Evolutionary conservation across 2,888 invertebrate species (phyloP).

Genomic region (Ormyrus labotus): DNA sequence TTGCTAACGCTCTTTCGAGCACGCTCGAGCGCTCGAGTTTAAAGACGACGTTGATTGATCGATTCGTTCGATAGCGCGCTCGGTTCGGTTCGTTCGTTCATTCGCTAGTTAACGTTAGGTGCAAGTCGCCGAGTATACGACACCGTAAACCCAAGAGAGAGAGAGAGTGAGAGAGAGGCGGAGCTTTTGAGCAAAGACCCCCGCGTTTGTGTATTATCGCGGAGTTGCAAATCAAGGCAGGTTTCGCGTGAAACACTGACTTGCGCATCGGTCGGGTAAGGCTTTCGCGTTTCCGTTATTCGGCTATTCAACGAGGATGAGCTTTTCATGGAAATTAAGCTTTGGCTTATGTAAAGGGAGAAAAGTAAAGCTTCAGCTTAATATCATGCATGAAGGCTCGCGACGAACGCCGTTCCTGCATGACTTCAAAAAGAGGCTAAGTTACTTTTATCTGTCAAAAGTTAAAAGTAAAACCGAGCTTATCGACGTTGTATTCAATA

Average conservation of each 20-base stretch:
- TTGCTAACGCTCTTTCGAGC: constrained; percentile 19
- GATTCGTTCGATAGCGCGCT: constrained; percentile 35
- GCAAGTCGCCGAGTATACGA: too few relatives aligned
- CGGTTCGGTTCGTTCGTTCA: background rate
- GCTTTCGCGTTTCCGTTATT: background rate
- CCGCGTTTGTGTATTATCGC: constrained; percentile 23
- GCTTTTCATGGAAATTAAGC: too few relatives aligned
- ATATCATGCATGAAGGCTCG: too few relatives aligned
- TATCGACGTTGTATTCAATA: too few relatives aligned
- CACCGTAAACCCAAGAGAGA: too few relatives aligned
- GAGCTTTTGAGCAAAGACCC: background rate
- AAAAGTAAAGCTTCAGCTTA: too few relatives aligned
- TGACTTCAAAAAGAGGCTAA: too few relatives aligned
- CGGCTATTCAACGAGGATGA: too few relatives aligned
- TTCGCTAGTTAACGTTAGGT: background rate
- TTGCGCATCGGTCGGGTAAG: background rate
- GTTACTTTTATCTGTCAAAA: background rate
- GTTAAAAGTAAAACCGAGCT: too few relatives aligned
- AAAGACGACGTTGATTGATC: constrained; percentile 50
- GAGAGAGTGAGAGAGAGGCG: too few relatives aligned
- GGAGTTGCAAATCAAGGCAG: background rate
- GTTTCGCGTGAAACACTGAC: background rate
- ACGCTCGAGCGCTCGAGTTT: constrained; percentile 18
- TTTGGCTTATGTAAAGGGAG: too few relatives aligned
- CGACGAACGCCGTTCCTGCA: too few relatives aligned